Conservation (phyloP, 2,797 vertebrate genomes). For the Neomorphus geoffroyi region DNA sequence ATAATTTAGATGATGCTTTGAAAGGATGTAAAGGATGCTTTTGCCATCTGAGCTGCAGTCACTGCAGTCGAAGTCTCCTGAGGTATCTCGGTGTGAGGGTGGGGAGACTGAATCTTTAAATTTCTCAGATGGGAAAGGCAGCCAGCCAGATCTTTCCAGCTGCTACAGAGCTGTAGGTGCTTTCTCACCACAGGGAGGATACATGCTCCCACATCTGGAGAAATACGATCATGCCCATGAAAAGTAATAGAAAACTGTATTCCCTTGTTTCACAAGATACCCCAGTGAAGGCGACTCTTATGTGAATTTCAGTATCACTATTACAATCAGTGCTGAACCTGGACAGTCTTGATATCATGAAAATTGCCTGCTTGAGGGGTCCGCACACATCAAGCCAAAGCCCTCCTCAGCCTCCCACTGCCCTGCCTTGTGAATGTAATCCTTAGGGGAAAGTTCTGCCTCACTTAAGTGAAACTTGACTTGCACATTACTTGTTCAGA, state of each 20-base stretch:
- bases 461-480: constrained; percentile 59
- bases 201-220: background rate
- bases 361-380: background rate
- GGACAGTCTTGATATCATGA: background rate
- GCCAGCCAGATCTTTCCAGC: background rate
- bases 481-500: constrained; percentile 65
- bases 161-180: background rate
- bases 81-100: background rate
- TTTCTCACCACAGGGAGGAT: background rate
- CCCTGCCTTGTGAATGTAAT: constrained; percentile 16
- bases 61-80: background rate
- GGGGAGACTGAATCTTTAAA: background rate
- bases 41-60: background rate
- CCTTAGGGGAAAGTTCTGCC: constrained; percentile 57
- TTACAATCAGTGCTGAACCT: background rate
- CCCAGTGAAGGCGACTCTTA: background rate
- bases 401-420: background rate
- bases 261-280: background rate
- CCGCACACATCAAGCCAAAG: constrained; percentile 18
- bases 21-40: background rate
- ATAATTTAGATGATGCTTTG: background rate
- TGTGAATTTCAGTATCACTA: background rate
- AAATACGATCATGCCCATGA: background rate
- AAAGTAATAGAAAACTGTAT: background rate
- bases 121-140: background rate